Percentiles rank a stretch among this genome's conserved stretches.
Conservation (phyloP, 2,113 vertebrate genomes). For the Procavia capensis region DNA sequence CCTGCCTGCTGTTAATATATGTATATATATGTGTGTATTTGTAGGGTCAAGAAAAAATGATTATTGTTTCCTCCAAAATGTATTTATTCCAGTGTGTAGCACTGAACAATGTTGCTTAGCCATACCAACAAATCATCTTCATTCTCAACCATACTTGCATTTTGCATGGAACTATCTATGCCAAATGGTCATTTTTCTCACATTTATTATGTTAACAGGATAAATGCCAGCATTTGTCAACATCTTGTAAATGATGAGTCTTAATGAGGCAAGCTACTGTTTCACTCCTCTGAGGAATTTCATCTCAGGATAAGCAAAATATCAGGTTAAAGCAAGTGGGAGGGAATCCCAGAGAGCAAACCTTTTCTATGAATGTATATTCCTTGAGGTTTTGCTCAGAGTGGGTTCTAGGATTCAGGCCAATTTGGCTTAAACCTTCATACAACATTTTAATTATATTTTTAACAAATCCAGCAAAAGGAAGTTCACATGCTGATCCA, state of each 20-base stretch:
- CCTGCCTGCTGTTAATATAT: background rate
- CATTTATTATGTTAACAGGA: constrained; percentile 91
- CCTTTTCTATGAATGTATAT: constrained; percentile 83
- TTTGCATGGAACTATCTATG: constrained; percentile 83
- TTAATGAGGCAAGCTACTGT: constrained; percentile 90
- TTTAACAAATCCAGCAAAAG: constrained; percentile 88
- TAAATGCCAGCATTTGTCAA: constrained; percentile 91
- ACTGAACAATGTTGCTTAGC: constrained; percentile 59
- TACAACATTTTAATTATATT: constrained; percentile 88
- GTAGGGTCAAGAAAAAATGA: constrained; percentile 55
- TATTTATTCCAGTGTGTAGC: constrained; percentile 68
- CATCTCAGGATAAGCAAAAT: constrained; percentile 89
- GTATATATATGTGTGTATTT: no score
- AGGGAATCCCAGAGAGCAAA: constrained; percentile 83
- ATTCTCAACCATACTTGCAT: constrained; percentile 65
- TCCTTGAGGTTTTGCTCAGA: constrained; percentile 88
- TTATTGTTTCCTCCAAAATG: constrained; percentile 69
- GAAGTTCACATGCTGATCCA: constrained; percentile 82
- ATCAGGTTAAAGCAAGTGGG: constrained; percentile 87
- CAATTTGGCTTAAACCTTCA: constrained; percentile 85
- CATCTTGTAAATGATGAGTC: constrained; percentile 91
- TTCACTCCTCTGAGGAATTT: constrained; percentile 88
- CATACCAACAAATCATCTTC: constrained; percentile 62
- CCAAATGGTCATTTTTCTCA: constrained; percentile 91
- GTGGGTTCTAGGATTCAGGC: constrained; percentile 87